A percentile compares a stretch with the other conserved stretches of the same genome.
These are phyloP conservation scores for Cremastobaeus sp. DNA, from an alignment of 2,888 invertebrate species.

Conservation along the genomic window DNA sequence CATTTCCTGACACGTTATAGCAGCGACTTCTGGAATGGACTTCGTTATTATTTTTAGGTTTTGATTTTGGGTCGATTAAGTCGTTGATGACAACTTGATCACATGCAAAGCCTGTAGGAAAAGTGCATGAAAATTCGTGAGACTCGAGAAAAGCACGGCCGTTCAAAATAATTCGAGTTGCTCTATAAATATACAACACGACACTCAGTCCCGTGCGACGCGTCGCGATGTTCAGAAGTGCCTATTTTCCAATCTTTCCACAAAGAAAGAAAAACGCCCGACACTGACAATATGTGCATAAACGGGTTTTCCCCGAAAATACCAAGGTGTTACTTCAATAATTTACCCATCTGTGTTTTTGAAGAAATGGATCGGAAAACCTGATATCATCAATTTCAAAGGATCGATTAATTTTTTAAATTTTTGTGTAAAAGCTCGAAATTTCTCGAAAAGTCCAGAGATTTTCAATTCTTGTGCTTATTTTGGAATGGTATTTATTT, in stretches of 20 bases:
- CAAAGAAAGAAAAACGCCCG: conserved; percentile 37
- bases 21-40: no score
- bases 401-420: no score
- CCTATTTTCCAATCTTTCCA: conserved; percentile 65
- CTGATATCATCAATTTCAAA: no score
- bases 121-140: conserved; percentile 53
- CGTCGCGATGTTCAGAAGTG: conserved; percentile 76
- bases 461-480: no score
- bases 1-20: no score
- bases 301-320: conserved; percentile 9
- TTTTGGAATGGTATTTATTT: no score
- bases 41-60: not conserved
- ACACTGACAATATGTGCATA: no score
- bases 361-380: no score
- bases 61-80: no score
- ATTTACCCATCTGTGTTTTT: no score
- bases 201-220: conserved; percentile 76
- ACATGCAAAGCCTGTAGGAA: conserved; percentile 36
- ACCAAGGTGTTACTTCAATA: not conserved
- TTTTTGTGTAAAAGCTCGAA: no score
- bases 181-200: conserved; percentile 79
- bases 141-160: conserved; percentile 59
- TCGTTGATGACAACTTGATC: not conserved
- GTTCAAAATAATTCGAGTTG: conserved; percentile 65
- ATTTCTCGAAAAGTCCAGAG: no score